Evolutionary conservation across 92 coral and sea anemone species (phyloP), one percentile per base, ranked within the genome.

Genomic region (Siderastrea siderea): DNA sequence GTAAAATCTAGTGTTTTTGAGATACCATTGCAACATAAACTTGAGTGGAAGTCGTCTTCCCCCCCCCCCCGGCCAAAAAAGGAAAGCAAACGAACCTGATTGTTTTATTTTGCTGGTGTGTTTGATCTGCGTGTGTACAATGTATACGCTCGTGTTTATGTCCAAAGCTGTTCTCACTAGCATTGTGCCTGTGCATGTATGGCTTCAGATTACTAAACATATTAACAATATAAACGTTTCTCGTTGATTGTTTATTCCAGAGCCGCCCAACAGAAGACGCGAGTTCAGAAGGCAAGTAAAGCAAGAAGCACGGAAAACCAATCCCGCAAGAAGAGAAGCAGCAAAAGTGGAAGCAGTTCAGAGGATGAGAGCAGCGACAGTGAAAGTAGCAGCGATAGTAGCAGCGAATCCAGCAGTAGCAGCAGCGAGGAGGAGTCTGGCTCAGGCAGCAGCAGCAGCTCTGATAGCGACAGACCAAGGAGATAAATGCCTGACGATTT

Each of bases 381-480:
- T 67, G 86, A 80, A 43, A 88, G 87, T 46, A 88, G 80, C 70
- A 45, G 63, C 47, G 74, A 45, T 7, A 91, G 94, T 54, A 76
- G 77, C 86, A 91, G 92, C 58, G 89, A 85, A 47, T 77, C 81
- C 17, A 81, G 86, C 87, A 87, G 84, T 26, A 64, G 83, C 63
- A 77, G 80, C 6, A 75, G 53, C 55, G 79, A 69, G 50, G 87
- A 91, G 83, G 86, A 93, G 77, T 90, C 93, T 66, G 89, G 58
- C 53, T 71, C 83, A 7, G 54, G 52, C 51, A 77, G 89, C 77
- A 77, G 89, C 77, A 76, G 89, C 53, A 67, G 83, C 12, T 71
- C 80, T 3, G 57, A 46, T 38, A 78, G 81, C 38, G 84, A 51
- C 16, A 65, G 44, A 44, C 89, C 83, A 47, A 85, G 87, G 57